A percentile compares a stretch with the other conserved stretches of the same genome.
These are phyloP conservation scores for Parapsyche elsis DNA, from an alignment of 1,140 invertebrate genomes.

Conservation along the genomic window DNA sequence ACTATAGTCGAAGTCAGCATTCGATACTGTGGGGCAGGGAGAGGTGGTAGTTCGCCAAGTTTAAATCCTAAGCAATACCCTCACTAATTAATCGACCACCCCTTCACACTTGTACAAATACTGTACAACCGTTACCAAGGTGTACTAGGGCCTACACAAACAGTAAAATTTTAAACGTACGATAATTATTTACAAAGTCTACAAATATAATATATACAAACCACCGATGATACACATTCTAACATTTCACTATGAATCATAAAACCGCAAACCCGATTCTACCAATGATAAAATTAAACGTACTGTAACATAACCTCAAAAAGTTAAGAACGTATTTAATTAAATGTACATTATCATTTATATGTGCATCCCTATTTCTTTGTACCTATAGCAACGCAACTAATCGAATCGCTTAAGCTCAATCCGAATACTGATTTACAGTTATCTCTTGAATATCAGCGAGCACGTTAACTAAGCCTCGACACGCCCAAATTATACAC, in stretches of 20 bases:
- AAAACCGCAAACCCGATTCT: no score
- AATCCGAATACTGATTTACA: slow-evolving; percentile 53
- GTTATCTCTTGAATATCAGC: slow-evolving; percentile 48
- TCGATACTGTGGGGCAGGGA: background rate
- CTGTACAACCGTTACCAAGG: background rate
- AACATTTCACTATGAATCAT: no score
- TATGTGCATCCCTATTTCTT: slow-evolving; percentile 7
- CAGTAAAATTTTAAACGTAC: no score
- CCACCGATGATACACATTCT: no score
- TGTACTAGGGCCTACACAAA: background rate
- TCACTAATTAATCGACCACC: slow-evolving; percentile 51
- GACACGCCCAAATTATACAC: background rate
- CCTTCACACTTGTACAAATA: slow-evolving; percentile 26
- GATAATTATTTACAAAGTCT: no score
- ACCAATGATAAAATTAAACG: no score
- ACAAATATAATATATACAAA: no score
- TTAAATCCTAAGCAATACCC: slow-evolving; percentile 50
- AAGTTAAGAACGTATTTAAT: no score
- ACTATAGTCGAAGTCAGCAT: slow-evolving; percentile 15
- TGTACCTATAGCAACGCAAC: slow-evolving; percentile 27
- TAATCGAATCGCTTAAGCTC: slow-evolving; percentile 54
- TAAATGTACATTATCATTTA: no score
- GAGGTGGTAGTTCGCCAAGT: slow-evolving; percentile 36
- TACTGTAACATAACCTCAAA: background rate
- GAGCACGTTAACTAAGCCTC: slow-evolving; percentile 38